Conservation (phyloP, 2,113 vertebrate genomes). For the Myrmecophaga tridactyla region DNA sequence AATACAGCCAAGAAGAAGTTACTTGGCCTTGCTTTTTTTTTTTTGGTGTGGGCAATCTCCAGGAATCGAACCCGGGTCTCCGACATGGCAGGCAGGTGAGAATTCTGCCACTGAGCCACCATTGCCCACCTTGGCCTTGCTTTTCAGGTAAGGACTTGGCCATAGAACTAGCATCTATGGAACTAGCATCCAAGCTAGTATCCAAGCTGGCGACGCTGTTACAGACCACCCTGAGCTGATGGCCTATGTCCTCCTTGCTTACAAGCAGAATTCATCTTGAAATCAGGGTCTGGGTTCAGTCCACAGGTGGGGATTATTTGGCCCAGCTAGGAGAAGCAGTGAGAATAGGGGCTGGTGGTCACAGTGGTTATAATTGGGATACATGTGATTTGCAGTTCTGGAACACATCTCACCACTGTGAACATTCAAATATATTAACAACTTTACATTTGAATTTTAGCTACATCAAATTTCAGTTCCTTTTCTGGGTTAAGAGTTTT, state of each 20-base stretch:
- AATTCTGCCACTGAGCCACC: too few species aligned
- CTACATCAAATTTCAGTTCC: not conserved
- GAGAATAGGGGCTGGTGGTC: not conserved
- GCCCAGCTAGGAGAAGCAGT: not conserved
- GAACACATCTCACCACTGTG: not conserved
- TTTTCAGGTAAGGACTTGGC: not conserved
- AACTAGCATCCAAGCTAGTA: too few species aligned
- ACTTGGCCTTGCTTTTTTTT: not conserved
- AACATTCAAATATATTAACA: not conserved
- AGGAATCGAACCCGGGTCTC: too few species aligned
- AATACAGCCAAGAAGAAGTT: fast-evolving
- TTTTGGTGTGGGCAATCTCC: too few species aligned
- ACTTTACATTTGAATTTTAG: not conserved
- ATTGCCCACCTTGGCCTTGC: not conserved
- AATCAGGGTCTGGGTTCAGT: not conserved
- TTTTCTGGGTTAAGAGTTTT: not conserved
- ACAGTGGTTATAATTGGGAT: not conserved
- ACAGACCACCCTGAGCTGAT: not conserved
- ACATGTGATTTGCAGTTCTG: not conserved
- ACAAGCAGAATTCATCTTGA: not conserved
- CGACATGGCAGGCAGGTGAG: too few species aligned
- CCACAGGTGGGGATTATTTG: not conserved
- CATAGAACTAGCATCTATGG: fast-evolving
- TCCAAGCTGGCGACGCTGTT: too few species aligned
- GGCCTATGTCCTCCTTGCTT: not conserved